Percentiles rank a stretch among this genome's conserved stretches.
Evolutionary conservation across 2,797 vertebrate genomes (phyloP).

Genomic region (Phyllotis vaccarum): DNA sequence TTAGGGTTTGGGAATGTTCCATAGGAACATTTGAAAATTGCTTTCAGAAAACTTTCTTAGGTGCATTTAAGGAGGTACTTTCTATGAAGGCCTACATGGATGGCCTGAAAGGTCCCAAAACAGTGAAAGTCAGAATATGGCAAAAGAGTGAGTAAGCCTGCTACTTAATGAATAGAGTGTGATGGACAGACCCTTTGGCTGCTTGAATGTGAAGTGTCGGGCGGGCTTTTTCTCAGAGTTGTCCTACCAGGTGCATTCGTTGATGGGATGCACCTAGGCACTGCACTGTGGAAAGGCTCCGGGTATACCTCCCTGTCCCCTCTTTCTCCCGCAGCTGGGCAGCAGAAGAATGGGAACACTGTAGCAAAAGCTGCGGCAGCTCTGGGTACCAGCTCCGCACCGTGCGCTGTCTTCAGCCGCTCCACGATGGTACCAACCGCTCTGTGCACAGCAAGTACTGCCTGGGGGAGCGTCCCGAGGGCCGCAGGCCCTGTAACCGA

Average conservation of each 20-base stretch:
- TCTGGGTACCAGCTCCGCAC: conserved; percentile 96
- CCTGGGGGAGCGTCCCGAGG: conserved; percentile 93
- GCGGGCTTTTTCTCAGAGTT: not conserved
- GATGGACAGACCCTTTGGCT: not conserved
- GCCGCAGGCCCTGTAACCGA: conserved; percentile 92
- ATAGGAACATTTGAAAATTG: not conserved
- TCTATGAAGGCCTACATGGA: not conserved
- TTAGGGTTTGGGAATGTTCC: not conserved
- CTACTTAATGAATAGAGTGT: not conserved
- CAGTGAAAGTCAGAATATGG: not conserved
- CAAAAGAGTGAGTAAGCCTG: not conserved
- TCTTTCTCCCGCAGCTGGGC: conserved; percentile 90
- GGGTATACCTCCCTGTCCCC: rapidly evolving
- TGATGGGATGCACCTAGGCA: not conserved
- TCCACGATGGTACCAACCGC: conserved; percentile 92
- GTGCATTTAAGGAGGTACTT: not conserved
- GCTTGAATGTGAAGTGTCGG: rapidly evolving
- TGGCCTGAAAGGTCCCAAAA: not conserved
- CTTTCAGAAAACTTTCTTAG: not conserved
- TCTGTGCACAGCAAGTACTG: conserved; percentile 97
- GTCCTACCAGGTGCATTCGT: not conserved
- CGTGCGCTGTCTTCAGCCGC: conserved; percentile 94
- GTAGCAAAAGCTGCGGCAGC: conserved; percentile 95
- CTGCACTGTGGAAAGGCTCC: rapidly evolving
- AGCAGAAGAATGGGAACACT: conserved; percentile 96